A percentile compares a stretch with the other conserved stretches of the same genome.
phyloP scores from a whole-genome alignment of 2,888 invertebrate genomes.

The Endomychus coccineus region DNA sequence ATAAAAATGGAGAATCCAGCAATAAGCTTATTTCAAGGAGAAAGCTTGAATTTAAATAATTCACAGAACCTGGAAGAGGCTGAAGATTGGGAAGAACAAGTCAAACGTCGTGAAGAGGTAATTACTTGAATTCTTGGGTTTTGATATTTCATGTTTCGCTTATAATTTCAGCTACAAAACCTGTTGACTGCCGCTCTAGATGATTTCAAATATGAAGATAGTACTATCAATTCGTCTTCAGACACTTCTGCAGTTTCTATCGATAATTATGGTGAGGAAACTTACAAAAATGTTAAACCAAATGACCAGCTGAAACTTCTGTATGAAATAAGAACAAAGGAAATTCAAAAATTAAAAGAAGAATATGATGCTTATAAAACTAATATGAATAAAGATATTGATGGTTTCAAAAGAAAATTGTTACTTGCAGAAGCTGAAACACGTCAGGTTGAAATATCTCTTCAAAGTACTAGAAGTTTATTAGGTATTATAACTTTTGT shows the following conservation, averaged over 20 bases:
- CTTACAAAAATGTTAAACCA: constrained; percentile 27
- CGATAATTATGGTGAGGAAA: constrained; percentile 25
- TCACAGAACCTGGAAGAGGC: constrained; percentile 60
- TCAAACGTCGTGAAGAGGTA: constrained; percentile 61
- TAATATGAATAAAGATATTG: constrained; percentile 26
- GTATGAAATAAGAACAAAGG: constrained; percentile 41
- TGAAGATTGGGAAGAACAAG: constrained; percentile 53
- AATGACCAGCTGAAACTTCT: constrained; percentile 42
- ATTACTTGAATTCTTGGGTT: no score
- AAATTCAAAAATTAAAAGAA: constrained; percentile 29
- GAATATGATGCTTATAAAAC: constrained; percentile 27
- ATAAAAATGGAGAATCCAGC: constrained; percentile 45
- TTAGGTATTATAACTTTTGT: constrained; percentile 22
- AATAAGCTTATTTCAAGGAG: constrained; percentile 63
- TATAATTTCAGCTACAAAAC: constrained; percentile 52
- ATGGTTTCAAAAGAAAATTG: constrained; percentile 27
- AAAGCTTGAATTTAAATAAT: constrained; percentile 58
- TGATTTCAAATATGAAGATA: constrained; percentile 59
- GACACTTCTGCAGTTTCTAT: constrained; percentile 28
- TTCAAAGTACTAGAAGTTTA: constrained; percentile 28
- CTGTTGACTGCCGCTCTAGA: constrained; percentile 61
- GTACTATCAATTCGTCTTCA: constrained; percentile 33
- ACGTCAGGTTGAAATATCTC: constrained; percentile 29
- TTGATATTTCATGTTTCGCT: constrained; percentile 6
- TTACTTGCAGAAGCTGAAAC: constrained; percentile 30